Conservation (phyloP, 2,888 invertebrate genomes). For the Ormyrus labotus region DNA sequence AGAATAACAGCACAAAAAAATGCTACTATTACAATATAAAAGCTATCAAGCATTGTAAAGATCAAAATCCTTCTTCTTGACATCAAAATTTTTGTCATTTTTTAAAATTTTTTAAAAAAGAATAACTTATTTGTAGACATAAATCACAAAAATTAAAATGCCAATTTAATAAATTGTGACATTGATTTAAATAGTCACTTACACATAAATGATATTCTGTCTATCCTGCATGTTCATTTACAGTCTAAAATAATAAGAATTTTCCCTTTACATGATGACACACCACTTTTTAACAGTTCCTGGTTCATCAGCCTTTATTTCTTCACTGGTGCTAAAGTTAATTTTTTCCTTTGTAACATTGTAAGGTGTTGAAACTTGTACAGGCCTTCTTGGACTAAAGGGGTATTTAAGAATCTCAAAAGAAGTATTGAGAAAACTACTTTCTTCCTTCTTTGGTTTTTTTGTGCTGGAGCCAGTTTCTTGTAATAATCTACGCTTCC, state of each 20-base stretch:
- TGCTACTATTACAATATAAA: background rate
- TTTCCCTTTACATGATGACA: slow-evolving; percentile 67
- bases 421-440: slow-evolving; percentile 65
- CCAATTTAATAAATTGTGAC: slow-evolving; percentile 3
- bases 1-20: background rate
- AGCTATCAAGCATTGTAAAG: background rate
- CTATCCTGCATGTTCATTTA: slow-evolving; percentile 46
- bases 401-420: slow-evolving; percentile 63
- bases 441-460: slow-evolving; percentile 66
- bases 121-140: slow-evolving; percentile 8
- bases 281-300: slow-evolving; percentile 68
- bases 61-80: slow-evolving; percentile 10
- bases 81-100: slow-evolving; percentile 13
- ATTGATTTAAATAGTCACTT: slow-evolving; percentile 29
- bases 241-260: background rate
- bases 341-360: slow-evolving; percentile 62
- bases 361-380: slow-evolving; percentile 67
- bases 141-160: slow-evolving; percentile 24
- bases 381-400: slow-evolving; percentile 63
- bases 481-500: slow-evolving; percentile 66
- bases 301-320: slow-evolving; percentile 56
- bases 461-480: slow-evolving; percentile 60
- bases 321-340: slow-evolving; percentile 60
- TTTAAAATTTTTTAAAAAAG: background rate
- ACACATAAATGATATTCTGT: slow-evolving; percentile 42